Conservation (phyloP, 2,797 vertebrate species). For the Coluber constrictor region DNA sequence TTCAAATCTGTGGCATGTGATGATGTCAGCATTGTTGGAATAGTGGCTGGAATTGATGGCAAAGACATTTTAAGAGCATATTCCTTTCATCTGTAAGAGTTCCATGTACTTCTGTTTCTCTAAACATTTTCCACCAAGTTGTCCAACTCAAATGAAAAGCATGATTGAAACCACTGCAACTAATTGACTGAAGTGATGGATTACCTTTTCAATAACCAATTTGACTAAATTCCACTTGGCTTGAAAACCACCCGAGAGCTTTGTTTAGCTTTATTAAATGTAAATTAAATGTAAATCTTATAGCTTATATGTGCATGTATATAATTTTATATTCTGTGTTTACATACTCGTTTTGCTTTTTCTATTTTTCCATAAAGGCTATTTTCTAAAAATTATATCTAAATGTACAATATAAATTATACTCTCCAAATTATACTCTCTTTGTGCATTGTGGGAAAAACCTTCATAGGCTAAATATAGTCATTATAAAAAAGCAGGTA, state of each 20-base stretch:
- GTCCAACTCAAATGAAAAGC: background rate
- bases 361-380: background rate
- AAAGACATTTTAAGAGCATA: constrained; percentile 38
- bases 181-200: background rate
- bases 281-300: background rate
- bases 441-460: background rate
- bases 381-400: background rate
- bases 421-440: background rate
- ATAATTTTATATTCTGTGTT: background rate
- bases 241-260: background rate
- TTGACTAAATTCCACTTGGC: background rate
- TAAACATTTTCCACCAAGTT: background rate
- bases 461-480: background rate
- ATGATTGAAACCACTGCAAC: background rate
- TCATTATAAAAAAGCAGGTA: background rate
- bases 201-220: background rate
- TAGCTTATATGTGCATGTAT: background rate
- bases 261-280: background rate
- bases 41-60: constrained; percentile 20
- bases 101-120: background rate
- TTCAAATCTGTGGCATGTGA: constrained; percentile 42
- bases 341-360: background rate
- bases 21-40: constrained; percentile 34
- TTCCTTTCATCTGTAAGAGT: constrained; percentile 5
- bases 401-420: background rate